These are phyloP conservation scores for Solenopsis invicta DNA, from an alignment of 1,140 invertebrate genomes.

Conservation along the genomic window DNA sequence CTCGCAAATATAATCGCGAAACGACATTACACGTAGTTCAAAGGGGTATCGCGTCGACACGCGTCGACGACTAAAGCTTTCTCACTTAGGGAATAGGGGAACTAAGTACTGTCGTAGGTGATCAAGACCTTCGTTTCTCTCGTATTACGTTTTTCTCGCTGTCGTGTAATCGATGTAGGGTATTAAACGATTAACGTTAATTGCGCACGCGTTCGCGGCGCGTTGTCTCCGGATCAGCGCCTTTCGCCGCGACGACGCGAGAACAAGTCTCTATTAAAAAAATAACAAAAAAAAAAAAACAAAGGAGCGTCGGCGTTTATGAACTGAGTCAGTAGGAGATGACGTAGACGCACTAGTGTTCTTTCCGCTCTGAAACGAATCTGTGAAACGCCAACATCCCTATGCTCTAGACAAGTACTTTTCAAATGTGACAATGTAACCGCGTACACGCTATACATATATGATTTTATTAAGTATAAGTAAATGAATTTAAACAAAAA, in stretches of 20 bases:
- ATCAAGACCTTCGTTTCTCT: conserved; percentile 29
- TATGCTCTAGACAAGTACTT: conserved; percentile 78
- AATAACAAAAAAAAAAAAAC: conserved; percentile 51
- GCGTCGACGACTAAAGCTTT: conserved; percentile 48
- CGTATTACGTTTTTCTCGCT: conserved; percentile 46
- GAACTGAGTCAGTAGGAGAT: conserved; percentile 57
- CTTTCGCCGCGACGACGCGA: conserved; percentile 31
- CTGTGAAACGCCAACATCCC: conserved; percentile 81
- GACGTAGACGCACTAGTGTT: conserved; percentile 69
- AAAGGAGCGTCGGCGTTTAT: conserved; percentile 49
- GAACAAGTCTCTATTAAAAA: conserved; percentile 23
- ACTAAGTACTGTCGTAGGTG: conserved; percentile 22
- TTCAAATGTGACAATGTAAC: conserved; percentile 74
- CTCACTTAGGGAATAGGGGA: conserved; percentile 33
- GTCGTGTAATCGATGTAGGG: conserved; percentile 32
- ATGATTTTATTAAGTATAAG: conserved; percentile 69
- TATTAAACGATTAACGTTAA: conserved; percentile 38
- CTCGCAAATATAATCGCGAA: conserved; percentile 14
- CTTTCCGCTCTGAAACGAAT: conserved; percentile 81
- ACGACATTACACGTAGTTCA: conserved; percentile 5
- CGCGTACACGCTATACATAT: conserved; percentile 60
- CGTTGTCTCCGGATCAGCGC: conserved; percentile 12
- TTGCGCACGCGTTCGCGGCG: background rate
- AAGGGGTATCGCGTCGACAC: background rate
- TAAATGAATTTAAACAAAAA: conserved; percentile 70